Base-by-base conservation (phyloP, 2,797 vertebrate species). In the Loriculus beryllinus region DNA sequence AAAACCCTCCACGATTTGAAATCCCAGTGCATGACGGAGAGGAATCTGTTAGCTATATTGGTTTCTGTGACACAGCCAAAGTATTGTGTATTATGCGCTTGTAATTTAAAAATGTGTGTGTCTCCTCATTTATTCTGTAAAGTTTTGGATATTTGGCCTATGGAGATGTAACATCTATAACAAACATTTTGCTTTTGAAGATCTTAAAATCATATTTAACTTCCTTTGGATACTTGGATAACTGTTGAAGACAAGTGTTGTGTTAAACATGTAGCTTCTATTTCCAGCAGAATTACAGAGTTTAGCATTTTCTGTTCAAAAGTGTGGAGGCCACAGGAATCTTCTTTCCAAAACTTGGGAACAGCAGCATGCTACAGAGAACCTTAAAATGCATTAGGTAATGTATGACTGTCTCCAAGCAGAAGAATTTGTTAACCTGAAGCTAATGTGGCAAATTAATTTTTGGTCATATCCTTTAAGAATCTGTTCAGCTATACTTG, bases 391-490 rank as follows among this genome's bases (percentile, higher is more conserved):
- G 63, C 60, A 74, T 93, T 93, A 93, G 92, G 82, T 97, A 96
- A 96, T 93, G 82, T 91, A 91, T 94, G 92, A 89, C 92, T 91
- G 85, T 95, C 95, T 86, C 67, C 82, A 97, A 92, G 95, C 82
- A 88, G 87, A 91, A 96, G 77, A 96, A 95, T 97, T 96, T 93
- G 95, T 97, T 97, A 96, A 96, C 92, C 92, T 96, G 88, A 91
- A 97, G 95, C 91, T 96, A 97, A 96, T 86, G 87, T 86, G 92
- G 94, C 89, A 96, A 96, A 96, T 97, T 97, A 95, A 96, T 96
- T 96, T 96, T 96, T 96, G 92, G 94, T 93, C 93, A 94, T 93
- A 94, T 97, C 94, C 79, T 96, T 84, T 95, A 93, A 94, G 82
- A 90, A 95, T 95, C 93, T 91, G 82, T 92, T 96, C 95, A 90